Conservation (phyloP, 1,140 invertebrate species). For the Campodea augens region DNA sequence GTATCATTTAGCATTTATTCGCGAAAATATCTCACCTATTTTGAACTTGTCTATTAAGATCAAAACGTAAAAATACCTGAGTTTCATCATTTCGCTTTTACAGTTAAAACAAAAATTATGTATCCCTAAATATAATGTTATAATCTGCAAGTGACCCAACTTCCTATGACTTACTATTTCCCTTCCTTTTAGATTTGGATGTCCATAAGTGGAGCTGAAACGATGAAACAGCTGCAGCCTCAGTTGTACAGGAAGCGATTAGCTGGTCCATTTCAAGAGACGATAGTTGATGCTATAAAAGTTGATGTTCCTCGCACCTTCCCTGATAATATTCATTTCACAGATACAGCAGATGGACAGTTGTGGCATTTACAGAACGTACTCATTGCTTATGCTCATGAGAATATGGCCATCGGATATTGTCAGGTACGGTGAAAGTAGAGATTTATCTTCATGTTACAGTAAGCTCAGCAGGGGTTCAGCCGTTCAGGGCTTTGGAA, state of each 20-base stretch:
- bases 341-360: conserved; percentile 39
- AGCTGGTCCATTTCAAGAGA: conserved; percentile 18
- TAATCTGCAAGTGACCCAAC: too few relatives aligned
- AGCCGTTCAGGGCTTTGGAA: too few relatives aligned
- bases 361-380: conserved; percentile 53
- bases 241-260: conserved; percentile 42
- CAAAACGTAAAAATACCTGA: too few relatives aligned
- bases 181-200: conserved; percentile 45
- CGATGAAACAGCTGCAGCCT: conserved; percentile 39
- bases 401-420: conserved; percentile 70
- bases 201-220: conserved; percentile 53
- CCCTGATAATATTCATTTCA: conserved; percentile 85
- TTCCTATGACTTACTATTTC: too few relatives aligned
- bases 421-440: conserved; percentile 44
- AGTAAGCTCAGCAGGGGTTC: not conserved
- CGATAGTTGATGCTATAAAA: conserved; percentile 52
- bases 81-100: too few relatives aligned
- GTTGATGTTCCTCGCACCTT: conserved; percentile 76
- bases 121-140: too few relatives aligned
- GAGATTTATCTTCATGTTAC: not conserved
- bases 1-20: too few relatives aligned
- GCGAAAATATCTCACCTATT: too few relatives aligned
- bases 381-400: conserved; percentile 69
- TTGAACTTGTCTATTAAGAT: too few relatives aligned
- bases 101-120: too few relatives aligned